Evolutionary conservation across 2,797 vertebrate genomes (phyloP), one percentile per base, ranked within the genome.

Genomic region (Denticeps clupeoides): DNA sequence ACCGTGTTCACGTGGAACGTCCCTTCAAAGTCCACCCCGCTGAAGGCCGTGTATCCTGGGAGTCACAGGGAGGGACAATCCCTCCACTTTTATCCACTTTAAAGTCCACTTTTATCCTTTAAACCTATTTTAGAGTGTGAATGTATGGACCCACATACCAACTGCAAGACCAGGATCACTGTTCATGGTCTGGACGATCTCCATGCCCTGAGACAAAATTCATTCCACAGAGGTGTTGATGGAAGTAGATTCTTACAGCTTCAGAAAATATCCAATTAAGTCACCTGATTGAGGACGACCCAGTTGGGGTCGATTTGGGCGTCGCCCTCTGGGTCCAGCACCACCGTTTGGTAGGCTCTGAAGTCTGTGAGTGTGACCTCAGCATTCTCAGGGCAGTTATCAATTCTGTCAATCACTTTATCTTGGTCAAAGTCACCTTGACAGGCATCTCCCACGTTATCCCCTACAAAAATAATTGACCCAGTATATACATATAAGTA

Each of bases 161-260:
- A 99, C 92, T 66, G 95, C 95, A 26, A 99, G 87, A 56, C 95
- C 94, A 2, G 95, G 95, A 68, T 99, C 95, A 3, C 94, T 98
- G 82, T 99, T 99, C 93, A 99, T 97, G 26, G 94, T 99, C 75
- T 99, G 94, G 43, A 99, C 88, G 49, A 99, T 99, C 74, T 99
- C 95, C 82, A 82, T 86, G 8, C 83, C 85, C 79, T 85, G 58
- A 47, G 38, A 49, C 23, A 51, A 10, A 56, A 47, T 40, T 7
- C 51, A 41, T 32, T 15, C 10, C 5, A 10, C 19, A 33, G 15
- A 32, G 38, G 16, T 23, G 31, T 13, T 11, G 38, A 25, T 13
- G 28, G 10, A 40, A n/a, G 22, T 31, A 27, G 19, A 23, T 10
- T 15, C 8, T 2, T 18, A 35, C 7, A 11, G 10, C 12, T 24